These are phyloP conservation scores for Rhizoglyphus robini DNA, from an alignment of 1,140 invertebrate genomes.

Conservation along the genomic window DNA sequence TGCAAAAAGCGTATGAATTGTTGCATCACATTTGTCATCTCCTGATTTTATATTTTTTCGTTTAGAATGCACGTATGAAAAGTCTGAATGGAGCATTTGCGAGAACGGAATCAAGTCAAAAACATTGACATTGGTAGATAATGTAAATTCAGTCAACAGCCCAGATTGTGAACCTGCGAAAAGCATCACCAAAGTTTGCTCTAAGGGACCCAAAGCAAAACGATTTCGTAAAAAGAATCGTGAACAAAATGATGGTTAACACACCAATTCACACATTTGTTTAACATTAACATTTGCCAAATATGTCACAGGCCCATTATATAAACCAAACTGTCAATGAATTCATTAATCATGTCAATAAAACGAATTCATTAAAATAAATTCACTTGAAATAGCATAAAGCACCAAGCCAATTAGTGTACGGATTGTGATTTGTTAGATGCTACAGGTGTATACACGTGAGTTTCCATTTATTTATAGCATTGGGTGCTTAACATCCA, in stretches of 20 bases:
- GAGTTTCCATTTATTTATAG: too few species aligned
- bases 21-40: neutral
- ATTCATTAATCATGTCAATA: too few species aligned
- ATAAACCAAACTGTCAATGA: too few species aligned
- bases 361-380: too few species aligned
- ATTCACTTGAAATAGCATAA: too few species aligned
- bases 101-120: conserved; percentile 16
- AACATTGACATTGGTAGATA: conserved; percentile 13
- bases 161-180: conserved; percentile 9
- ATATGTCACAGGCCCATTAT: too few species aligned
- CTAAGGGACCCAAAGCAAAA: neutral
- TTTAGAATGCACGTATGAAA: conserved; percentile 13
- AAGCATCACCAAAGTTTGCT: conserved; percentile 1
- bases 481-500: too few species aligned
- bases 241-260: neutral
- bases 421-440: too few species aligned
- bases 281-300: too few species aligned
- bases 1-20: conserved; percentile 19
- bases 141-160: neutral
- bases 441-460: too few species aligned
- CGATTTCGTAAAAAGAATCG: neutral
- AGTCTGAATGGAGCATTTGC: conserved; percentile 16
- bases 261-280: too few species aligned
- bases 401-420: too few species aligned
- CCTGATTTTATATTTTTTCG: neutral